A percentile compares a stretch with the other conserved stretches of the same genome.
Conservation (phyloP, 2,113 vertebrate species). For the Grallaria varia region DNA sequence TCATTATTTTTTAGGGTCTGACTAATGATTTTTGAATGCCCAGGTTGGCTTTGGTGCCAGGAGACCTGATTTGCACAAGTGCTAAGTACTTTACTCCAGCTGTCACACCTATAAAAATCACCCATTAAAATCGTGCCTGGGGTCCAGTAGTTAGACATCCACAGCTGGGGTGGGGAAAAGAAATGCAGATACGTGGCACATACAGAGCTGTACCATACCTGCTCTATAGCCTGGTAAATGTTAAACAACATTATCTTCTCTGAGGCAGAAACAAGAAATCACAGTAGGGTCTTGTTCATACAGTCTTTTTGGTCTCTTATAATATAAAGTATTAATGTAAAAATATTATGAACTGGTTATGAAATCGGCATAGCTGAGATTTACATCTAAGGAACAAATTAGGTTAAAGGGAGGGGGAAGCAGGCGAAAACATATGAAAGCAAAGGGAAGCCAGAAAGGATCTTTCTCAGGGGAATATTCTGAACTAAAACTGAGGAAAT, state of each 20-base stretch:
- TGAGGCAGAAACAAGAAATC: not conserved
- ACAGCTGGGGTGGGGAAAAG: not conserved
- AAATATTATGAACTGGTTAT: not conserved
- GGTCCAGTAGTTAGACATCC: not conserved
- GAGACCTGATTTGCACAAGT: not conserved
- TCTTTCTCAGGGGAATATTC: not conserved
- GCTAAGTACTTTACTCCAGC: conserved; percentile 30
- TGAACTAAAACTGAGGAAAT: not conserved
- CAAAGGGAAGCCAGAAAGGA: not conserved
- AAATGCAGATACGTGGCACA: not conserved
- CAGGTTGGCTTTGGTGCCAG: conserved; percentile 13
- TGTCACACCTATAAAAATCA: conserved; percentile 48
- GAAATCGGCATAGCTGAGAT: not conserved
- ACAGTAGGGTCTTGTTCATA: not conserved
- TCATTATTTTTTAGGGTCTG: conserved; percentile 39
- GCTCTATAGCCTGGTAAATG: fast-evolving
- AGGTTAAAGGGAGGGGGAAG: not conserved
- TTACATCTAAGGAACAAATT: conserved; percentile 2
- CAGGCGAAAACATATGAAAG: not conserved
- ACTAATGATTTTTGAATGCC: conserved; percentile 29
- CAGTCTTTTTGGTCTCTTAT: not conserved
- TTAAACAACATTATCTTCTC: not conserved
- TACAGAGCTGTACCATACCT: not conserved
- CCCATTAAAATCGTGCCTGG: not conserved
- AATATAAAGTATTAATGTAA: not conserved